Conservation (phyloP, 2,888 invertebrate genomes). For the Chrysolina oricalcia region DNA sequence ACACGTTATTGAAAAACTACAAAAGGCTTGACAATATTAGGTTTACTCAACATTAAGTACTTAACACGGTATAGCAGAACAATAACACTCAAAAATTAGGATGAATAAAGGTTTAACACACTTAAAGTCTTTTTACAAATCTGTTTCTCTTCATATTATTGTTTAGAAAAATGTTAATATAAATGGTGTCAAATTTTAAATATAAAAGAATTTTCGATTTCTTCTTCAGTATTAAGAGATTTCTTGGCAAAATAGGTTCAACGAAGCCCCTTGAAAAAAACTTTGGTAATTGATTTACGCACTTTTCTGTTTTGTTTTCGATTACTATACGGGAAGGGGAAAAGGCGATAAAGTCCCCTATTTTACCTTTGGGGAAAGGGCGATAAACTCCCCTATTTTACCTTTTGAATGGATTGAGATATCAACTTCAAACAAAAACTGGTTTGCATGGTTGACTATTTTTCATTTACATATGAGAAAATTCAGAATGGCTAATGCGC, state of each 20-base stretch:
- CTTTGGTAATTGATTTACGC: background rate
- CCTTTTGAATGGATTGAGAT: background rate
- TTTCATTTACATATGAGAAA: background rate
- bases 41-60: background rate
- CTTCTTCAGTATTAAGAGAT: background rate
- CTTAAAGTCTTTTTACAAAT: background rate
- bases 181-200: background rate
- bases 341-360: too few relatives aligned
- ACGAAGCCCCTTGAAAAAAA: background rate
- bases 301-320: slow-evolving; percentile 3
- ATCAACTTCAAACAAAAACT: slow-evolving; percentile 3
- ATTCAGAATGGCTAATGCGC: background rate
- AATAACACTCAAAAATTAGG: background rate
- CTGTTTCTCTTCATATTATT: background rate
- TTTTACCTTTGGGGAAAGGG: too few relatives aligned
- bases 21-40: slow-evolving; percentile 3
- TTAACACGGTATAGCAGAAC: slow-evolving; percentile 9
- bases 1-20: slow-evolving; percentile 17
- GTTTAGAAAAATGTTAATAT: background rate
- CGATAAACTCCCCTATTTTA: background rate
- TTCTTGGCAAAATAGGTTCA: slow-evolving; percentile 4
- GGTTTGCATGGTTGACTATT: too few relatives aligned
- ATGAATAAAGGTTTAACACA: background rate
- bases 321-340: background rate
- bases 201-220: background rate